phyloP scores from a whole-genome alignment of 2,888 invertebrate species.

The Macrosiphum euphorbiae region DNA sequence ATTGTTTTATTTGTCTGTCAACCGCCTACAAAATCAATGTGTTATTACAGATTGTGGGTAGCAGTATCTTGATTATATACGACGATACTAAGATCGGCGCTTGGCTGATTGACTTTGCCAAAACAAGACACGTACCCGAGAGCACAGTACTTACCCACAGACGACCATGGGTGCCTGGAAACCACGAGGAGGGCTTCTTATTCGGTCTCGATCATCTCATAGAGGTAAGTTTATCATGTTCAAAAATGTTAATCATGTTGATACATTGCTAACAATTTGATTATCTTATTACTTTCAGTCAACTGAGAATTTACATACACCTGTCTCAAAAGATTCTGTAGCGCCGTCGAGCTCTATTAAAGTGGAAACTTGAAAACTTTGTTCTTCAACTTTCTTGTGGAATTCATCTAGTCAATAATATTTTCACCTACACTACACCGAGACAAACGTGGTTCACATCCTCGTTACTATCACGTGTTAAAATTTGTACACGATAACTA shows the following conservation, averaged over 20 bases:
- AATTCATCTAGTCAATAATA: slow-evolving; percentile 54
- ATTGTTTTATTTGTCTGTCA: neutral
- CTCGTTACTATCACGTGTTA: neutral
- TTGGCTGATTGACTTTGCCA: slow-evolving; percentile 98
- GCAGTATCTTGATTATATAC: slow-evolving; percentile 93
- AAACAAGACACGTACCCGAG: slow-evolving; percentile 83
- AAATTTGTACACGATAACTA: slow-evolving; percentile 18
- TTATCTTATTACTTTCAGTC: slow-evolving; percentile 36
- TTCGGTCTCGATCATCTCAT: slow-evolving; percentile 94
- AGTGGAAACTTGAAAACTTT: slow-evolving; percentile 57
- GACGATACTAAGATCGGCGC: slow-evolving; percentile 89
- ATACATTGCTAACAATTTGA: neutral
- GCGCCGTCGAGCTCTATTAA: slow-evolving; percentile 51
- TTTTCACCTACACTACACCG: neutral
- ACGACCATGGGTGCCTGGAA: slow-evolving; percentile 89
- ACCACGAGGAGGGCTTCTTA: slow-evolving; percentile 96
- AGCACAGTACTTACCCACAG: slow-evolving; percentile 83
- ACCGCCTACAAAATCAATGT: neutral
- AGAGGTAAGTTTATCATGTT: slow-evolving; percentile 72
- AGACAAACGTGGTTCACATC: neutral
- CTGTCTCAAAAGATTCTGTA: slow-evolving; percentile 46
- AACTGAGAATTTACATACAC: slow-evolving; percentile 43
- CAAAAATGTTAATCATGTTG: neutral
- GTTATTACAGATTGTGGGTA: slow-evolving; percentile 80
- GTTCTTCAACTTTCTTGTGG: slow-evolving; percentile 2